These are phyloP conservation scores for Zaprionus nigranus DNA, from an alignment of 1,140 invertebrate species.

Conservation along the genomic window DNA sequence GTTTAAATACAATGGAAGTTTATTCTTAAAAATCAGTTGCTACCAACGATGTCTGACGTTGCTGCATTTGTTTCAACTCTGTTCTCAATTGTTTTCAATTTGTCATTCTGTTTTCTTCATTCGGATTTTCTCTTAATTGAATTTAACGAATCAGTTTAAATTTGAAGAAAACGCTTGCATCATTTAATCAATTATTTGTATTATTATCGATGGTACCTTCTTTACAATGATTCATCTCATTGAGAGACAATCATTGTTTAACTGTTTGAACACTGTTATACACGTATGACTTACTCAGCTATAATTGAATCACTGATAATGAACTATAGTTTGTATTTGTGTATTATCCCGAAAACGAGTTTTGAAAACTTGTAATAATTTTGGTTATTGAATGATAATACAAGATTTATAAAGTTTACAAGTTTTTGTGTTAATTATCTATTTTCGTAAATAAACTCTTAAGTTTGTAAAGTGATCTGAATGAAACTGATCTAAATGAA, in stretches of 20 bases:
- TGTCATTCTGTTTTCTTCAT: not conserved
- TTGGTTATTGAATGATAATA: not conserved
- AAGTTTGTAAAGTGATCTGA: not conserved
- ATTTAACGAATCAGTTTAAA: no score
- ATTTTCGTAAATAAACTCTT: not conserved
- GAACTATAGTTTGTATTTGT: not conserved
- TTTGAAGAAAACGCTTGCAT: no score
- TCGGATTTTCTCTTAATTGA: not conserved
- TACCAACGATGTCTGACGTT: not conserved
- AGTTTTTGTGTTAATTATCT: not conserved
- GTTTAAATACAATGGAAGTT: not conserved
- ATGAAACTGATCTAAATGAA: not conserved
- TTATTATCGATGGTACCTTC: no score
- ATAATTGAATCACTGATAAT: no score
- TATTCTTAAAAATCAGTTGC: not conserved
- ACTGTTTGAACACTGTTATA: no score
- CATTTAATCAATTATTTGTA: no score
- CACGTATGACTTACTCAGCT: no score
- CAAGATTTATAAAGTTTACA: not conserved
- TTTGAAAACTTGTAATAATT: not conserved
- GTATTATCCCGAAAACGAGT: not conserved
- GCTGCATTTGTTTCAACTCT: not conserved
- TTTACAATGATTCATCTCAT: not conserved
- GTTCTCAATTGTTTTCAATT: not conserved
- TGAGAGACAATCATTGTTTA: no score